phyloP scores from a whole-genome alignment of 2,113 vertebrate species.

The Hemiprocne comata region DNA sequence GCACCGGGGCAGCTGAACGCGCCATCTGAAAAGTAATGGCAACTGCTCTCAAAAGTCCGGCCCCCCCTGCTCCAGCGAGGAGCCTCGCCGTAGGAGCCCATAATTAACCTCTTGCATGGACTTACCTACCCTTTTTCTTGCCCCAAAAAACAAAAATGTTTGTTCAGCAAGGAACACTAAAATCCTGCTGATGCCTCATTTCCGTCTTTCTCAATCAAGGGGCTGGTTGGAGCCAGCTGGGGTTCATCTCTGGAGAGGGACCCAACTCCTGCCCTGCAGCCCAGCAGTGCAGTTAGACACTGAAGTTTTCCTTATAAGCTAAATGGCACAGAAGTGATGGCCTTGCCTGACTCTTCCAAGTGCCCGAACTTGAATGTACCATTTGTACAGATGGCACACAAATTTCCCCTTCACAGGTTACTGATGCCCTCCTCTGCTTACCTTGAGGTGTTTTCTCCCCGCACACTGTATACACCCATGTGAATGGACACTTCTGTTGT shows the following conservation, averaged over 20 bases:
- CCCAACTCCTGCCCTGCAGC: fast-evolving
- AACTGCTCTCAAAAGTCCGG: too few relatives aligned
- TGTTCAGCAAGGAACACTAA: neutral
- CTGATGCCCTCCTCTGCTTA: too few relatives aligned
- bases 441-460: fast-evolving
- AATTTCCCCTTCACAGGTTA: fast-evolving
- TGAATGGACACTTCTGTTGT: fast-evolving
- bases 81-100: too few relatives aligned
- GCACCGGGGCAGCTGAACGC: neutral
- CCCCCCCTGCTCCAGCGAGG: too few relatives aligned
- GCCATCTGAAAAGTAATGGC: neutral
- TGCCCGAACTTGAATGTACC: fast-evolving
- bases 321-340: fast-evolving
- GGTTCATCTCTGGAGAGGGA: too few relatives aligned
- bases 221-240: neutral
- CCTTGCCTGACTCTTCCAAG: fast-evolving
- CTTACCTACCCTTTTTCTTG: neutral
- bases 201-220: fast-evolving
- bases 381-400: fast-evolving
- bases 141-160: neutral
- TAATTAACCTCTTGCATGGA: fast-evolving
- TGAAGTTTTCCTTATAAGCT: neutral
- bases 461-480: fast-evolving
- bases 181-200: neutral
- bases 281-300: fast-evolving